Conservation (phyloP, 37 sponge, comb jelly and placozoan genomes). For the Mnemiopsis leidyi region DNA sequence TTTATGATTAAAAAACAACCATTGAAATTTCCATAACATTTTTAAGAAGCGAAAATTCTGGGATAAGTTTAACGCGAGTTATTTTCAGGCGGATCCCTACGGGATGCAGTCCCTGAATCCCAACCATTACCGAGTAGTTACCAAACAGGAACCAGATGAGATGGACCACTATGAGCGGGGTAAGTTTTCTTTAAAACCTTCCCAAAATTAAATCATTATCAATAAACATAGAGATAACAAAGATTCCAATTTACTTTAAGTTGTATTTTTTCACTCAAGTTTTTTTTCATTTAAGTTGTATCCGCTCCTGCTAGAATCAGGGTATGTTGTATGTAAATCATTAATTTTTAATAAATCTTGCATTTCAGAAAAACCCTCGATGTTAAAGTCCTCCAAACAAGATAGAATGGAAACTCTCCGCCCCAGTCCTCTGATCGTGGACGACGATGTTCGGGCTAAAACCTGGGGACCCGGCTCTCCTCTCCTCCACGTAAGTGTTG, state of each 20-base stretch:
- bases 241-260: no score
- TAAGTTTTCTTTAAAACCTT: no score
- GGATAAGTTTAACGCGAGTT: not conserved
- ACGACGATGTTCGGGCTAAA: slow-evolving; percentile 49
- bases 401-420: slow-evolving; percentile 14
- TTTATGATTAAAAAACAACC: no score
- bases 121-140: slow-evolving; percentile 53
- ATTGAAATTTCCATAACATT: no score
- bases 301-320: no score
- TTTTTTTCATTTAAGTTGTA: no score
- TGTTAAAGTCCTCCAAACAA: slow-evolving; percentile 9
- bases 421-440: slow-evolving; percentile 44
- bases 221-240: no score
- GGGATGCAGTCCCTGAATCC: slow-evolving; percentile 63
- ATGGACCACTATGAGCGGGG: slow-evolving; percentile 53
- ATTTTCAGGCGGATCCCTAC: slow-evolving; percentile 62
- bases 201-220: no score
- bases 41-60: no score
- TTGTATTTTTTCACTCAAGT: no score
- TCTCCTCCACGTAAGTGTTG: slow-evolving; percentile 38
- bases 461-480: slow-evolving; percentile 51
- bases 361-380: slow-evolving; percentile 36
- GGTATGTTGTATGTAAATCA: no score
- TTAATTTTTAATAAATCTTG: not conserved
- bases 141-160: slow-evolving; percentile 37